A percentile compares a stretch with the other conserved stretches of the same genome.
Conservation (phyloP, 1,140 invertebrate species). For the Ostrea denselamellosa region DNA sequence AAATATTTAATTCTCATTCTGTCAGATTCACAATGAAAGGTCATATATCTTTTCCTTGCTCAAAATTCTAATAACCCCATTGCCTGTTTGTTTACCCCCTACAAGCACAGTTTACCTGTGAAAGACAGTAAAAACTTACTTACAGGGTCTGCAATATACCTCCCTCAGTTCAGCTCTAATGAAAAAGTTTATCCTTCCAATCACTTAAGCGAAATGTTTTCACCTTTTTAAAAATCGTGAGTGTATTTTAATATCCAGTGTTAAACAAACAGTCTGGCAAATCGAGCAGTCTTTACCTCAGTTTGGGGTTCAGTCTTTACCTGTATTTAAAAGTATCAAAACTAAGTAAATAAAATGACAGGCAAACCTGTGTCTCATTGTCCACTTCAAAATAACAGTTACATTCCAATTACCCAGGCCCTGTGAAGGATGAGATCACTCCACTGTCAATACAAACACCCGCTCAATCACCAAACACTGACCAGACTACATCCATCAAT, state of each 20-base stretch:
- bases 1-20: neutral
- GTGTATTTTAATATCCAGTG: slow-evolving; percentile 25
- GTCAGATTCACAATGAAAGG: slow-evolving; percentile 6
- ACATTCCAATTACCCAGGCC: neutral
- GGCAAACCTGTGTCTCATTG: neutral
- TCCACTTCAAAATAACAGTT: slow-evolving; percentile 12
- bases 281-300: neutral
- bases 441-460: neutral
- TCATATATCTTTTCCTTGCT: slow-evolving; percentile 9
- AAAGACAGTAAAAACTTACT: neutral
- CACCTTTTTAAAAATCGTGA: neutral
- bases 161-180: neutral
- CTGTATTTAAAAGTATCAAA: slow-evolving; percentile 13
- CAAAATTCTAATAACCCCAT: slow-evolving; percentile 31
- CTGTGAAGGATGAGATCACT: neutral
- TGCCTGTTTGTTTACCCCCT: neutral
- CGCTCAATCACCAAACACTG: neutral
- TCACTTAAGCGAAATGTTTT: slow-evolving; percentile 31
- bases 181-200: slow-evolving; percentile 35
- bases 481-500: no score
- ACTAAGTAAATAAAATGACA: slow-evolving; percentile 22
- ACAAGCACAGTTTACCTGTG: neutral
- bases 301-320: neutral
- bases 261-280: slow-evolving; percentile 16
- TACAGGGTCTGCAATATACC: neutral